Conservation (phyloP, 2,113 vertebrate species). For the Brachypteracias leptosomus region DNA sequence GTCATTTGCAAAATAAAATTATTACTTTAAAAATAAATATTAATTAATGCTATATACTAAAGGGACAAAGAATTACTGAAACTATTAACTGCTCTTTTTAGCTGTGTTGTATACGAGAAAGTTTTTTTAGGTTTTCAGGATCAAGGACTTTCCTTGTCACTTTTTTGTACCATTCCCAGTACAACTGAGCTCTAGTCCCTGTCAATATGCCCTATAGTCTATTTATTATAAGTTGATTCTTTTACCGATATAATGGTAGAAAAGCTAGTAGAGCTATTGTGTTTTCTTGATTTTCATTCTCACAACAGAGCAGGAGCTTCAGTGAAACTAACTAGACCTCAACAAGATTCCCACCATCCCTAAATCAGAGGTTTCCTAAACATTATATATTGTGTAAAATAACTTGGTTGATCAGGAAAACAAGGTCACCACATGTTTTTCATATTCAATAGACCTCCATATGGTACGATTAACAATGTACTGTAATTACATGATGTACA, state of each 20-base stretch:
- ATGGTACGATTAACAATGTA: background rate
- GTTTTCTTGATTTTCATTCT: background rate
- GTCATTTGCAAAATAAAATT: background rate
- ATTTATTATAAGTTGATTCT: background rate
- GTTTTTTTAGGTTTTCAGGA: background rate
- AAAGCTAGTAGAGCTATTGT: background rate
- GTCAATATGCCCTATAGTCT: fast-evolving
- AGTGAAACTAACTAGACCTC: background rate
- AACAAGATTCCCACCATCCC: background rate
- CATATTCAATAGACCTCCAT: background rate
- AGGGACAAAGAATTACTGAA: background rate
- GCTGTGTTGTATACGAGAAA: background rate
- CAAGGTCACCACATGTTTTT: background rate
- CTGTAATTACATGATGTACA: background rate
- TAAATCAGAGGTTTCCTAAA: background rate
- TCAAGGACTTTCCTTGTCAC: background rate
- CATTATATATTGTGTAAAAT: background rate
- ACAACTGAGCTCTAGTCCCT: background rate
- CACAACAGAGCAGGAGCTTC: background rate
- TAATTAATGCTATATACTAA: background rate
- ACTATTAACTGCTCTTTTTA: background rate
- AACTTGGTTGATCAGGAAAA: background rate
- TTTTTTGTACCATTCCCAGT: background rate
- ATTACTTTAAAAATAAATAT: background rate
- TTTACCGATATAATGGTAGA: background rate